These are phyloP conservation scores for Montifringilla adamsi DNA, from an alignment of 2,113 vertebrate species.

Conservation along the genomic window DNA sequence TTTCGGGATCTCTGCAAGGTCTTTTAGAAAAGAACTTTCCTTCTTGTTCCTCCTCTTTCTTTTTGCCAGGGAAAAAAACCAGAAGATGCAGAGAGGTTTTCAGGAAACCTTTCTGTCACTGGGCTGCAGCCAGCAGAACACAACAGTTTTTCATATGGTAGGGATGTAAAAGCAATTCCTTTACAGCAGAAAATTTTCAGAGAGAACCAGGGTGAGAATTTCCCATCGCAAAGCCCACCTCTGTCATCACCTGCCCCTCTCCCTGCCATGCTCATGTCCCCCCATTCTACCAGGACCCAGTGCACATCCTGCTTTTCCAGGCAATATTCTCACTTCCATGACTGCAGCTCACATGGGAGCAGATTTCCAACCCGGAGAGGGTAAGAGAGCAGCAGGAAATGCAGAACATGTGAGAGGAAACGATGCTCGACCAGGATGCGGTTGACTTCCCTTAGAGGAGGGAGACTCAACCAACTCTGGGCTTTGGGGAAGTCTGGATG, in stretches of 20 bases:
- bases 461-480: background rate
- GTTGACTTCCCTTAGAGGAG: background rate
- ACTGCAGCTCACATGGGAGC: background rate
- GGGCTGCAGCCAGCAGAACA: background rate
- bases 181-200: background rate
- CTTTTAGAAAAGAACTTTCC: background rate
- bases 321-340: background rate
- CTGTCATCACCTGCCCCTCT: fast-evolving
- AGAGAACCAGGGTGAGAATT: background rate
- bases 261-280: background rate
- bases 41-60: background rate
- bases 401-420: background rate
- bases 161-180: background rate
- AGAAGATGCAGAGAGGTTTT: background rate
- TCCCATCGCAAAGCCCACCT: background rate
- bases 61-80: background rate
- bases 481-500: background rate
- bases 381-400: constrained; percentile 4
- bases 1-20: background rate
- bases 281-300: background rate
- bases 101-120: background rate
- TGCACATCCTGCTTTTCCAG: background rate
- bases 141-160: background rate
- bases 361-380: background rate
- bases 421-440: background rate